Conservation (phyloP, 2,888 invertebrate genomes). For the Nomada lathburiana region DNA sequence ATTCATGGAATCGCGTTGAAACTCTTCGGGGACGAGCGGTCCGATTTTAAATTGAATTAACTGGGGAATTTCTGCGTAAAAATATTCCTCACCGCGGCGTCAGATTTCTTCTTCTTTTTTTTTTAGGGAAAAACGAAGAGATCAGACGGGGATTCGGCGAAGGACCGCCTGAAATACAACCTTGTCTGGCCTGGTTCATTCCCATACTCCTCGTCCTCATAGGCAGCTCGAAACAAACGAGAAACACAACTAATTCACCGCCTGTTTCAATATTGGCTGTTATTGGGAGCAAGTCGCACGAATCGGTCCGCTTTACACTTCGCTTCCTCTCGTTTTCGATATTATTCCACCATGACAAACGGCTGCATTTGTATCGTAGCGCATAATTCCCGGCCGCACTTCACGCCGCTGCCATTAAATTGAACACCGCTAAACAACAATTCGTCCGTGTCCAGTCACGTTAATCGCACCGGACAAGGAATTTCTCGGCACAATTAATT, state of each 20-base stretch:
- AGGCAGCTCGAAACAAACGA: constrained; percentile 22
- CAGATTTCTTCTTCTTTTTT: background rate
- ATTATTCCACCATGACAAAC: constrained; percentile 15
- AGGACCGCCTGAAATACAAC: background rate
- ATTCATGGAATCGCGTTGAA: constrained; percentile 40
- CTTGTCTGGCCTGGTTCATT: background rate
- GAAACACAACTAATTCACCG: constrained; percentile 24
- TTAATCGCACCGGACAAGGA: background rate
- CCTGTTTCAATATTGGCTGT: constrained; percentile 29
- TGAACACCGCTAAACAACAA: background rate
- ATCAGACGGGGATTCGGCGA: background rate
- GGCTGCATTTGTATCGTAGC: background rate
- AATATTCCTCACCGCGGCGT: background rate
- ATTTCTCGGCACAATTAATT: background rate
- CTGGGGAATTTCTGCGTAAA: background rate
- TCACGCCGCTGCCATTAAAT: constrained; percentile 3
- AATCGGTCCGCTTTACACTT: background rate
- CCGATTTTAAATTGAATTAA: constrained; percentile 15
- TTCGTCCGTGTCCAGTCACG: too few relatives aligned
- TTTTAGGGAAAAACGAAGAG: background rate
- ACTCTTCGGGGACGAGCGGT: background rate
- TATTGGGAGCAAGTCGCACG: constrained; percentile 13
- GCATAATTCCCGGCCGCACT: background rate
- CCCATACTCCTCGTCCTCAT: background rate
- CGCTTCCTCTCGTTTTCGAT: constrained; percentile 1